phyloP scores from a whole-genome alignment of 2,888 invertebrate genomes.

The Drosophila emarginata region DNA sequence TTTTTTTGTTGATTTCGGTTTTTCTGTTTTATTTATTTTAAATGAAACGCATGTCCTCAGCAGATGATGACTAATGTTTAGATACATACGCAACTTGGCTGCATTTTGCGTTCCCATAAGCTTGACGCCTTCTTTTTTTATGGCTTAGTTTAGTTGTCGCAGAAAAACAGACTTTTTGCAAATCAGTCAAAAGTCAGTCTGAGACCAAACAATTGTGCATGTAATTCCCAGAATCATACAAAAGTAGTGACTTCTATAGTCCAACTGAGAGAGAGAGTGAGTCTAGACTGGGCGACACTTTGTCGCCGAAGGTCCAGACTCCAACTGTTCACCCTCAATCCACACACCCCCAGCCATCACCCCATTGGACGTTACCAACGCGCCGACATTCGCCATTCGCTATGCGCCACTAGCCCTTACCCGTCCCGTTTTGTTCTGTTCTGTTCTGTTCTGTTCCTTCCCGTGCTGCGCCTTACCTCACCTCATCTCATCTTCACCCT shows the following conservation, averaged over 20 bases:
- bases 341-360: slow-evolving; percentile 24
- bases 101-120: slow-evolving; percentile 2
- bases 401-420: slow-evolving; percentile 8
- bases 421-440: too few relatives aligned
- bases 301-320: slow-evolving; percentile 54
- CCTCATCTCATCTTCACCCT: background rate
- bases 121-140: slow-evolving; percentile 2
- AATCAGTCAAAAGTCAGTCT: slow-evolving; percentile 43
- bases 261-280: slow-evolving; percentile 8
- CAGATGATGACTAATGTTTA: slow-evolving; percentile 46
- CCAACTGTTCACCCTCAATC: slow-evolving; percentile 17
- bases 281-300: slow-evolving; percentile 62
- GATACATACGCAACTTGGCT: background rate
- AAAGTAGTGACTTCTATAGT: slow-evolving; percentile 4
- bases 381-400: slow-evolving; percentile 16
- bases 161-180: slow-evolving; percentile 25
- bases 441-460: too few relatives aligned
- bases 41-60: slow-evolving; percentile 42
- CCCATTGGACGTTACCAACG: too few relatives aligned
- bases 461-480: background rate
- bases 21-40: slow-evolving; percentile 20
- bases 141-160: slow-evolving; percentile 19
- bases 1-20: background rate
- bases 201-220: slow-evolving; percentile 32
- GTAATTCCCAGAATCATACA: slow-evolving; percentile 35